Evolutionary conservation across 2,888 invertebrate species (phyloP).

Genomic region (Pandemis heparana): DNA sequence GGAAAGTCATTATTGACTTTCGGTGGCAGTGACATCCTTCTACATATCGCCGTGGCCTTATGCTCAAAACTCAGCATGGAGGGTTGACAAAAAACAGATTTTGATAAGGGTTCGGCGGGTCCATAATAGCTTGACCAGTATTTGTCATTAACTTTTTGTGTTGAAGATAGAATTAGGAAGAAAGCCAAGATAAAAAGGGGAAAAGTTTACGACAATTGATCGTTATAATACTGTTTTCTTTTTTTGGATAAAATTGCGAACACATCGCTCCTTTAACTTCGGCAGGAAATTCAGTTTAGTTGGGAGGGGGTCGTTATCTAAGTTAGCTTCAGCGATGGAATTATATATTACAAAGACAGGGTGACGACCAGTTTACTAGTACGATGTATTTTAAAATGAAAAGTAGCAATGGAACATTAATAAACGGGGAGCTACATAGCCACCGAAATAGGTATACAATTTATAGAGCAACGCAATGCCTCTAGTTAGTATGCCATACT

Average conservation of each 20-base stretch:
- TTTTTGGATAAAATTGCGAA: conserved; percentile 10
- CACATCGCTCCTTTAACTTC: conserved; percentile 11
- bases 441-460: too few species aligned
- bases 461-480: too few species aligned
- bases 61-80: conserved; percentile 21
- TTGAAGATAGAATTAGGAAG: conserved; percentile 10
- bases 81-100: conserved; percentile 24
- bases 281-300: conserved; percentile 22
- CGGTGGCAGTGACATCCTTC: conserved; percentile 6
- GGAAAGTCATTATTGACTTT: conserved; percentile 10
- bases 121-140: conserved; percentile 33
- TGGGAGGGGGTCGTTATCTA: conserved; percentile 24
- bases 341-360: conserved; percentile 25
- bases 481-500: too few species aligned
- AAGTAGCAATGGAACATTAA: not conserved
- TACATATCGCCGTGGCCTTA: conserved; percentile 4
- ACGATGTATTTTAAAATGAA: not conserved
- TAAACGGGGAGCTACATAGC: too few species aligned
- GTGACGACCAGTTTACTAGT: not conserved
- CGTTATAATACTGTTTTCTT: conserved; percentile 7
- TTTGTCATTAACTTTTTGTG: conserved; percentile 36
- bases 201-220: conserved; percentile 5
- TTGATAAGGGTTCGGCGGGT: conserved; percentile 37
- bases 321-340: conserved; percentile 26
- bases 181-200: conserved; percentile 7